Evolutionary conservation across 2,797 vertebrate species (phyloP).

Genomic region (Gymnothorax reevesii): DNA sequence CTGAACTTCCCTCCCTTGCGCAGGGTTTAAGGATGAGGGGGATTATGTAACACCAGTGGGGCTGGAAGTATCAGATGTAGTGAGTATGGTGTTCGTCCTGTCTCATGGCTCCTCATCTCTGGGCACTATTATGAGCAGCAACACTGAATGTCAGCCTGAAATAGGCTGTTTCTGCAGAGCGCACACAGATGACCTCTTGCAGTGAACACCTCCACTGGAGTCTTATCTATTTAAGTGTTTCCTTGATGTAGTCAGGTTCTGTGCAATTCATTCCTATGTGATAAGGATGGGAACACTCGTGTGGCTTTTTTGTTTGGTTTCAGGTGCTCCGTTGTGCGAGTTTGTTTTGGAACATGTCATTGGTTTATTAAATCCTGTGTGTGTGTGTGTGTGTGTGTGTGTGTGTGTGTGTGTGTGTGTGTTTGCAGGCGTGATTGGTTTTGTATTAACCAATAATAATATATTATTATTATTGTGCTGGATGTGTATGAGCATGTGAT

Average conservation of each 20-base stretch:
- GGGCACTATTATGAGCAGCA: background rate
- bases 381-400: background rate
- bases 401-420: conserved; percentile 4
- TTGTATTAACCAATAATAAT: too few relatives aligned
- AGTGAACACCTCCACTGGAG: background rate
- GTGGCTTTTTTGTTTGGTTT: background rate
- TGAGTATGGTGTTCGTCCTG: background rate
- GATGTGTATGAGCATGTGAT: conserved; percentile 25
- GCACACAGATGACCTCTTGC: background rate
- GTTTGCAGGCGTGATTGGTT: background rate
- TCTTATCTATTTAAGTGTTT: conserved; percentile 8
- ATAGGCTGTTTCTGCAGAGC: too few relatives aligned
- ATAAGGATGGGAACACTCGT: background rate
- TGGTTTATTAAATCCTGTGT: background rate
- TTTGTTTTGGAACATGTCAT: too few relatives aligned
- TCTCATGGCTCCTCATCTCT: background rate
- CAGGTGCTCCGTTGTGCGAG: background rate
- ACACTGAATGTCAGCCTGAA: background rate
- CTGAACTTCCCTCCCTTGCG: too few relatives aligned
- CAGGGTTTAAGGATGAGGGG: background rate
- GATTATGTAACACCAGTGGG: background rate
- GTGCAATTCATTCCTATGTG: background rate
- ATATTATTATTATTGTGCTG: too few relatives aligned
- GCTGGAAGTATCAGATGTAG: background rate
- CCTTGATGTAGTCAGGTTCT: background rate